Conservation (phyloP, 2,113 vertebrate genomes). For the Poeciliopsis occidentalis region DNA sequence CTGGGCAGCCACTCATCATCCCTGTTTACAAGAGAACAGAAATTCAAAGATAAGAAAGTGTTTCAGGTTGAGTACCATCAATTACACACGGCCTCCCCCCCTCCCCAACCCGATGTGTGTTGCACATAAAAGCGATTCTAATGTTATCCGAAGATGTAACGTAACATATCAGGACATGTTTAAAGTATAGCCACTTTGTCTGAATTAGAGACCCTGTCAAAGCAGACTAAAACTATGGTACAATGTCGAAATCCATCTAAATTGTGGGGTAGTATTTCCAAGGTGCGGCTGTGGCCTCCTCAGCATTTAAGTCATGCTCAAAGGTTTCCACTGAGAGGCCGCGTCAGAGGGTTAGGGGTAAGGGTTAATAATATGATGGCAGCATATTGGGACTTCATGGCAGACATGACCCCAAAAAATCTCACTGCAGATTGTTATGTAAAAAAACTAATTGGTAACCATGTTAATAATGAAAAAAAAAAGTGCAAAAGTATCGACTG, state of each 20-base stretch:
- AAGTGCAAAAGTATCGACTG: too few relatives aligned
- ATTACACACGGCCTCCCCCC: neutral
- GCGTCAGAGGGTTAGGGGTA: neutral
- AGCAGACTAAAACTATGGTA: too few relatives aligned
- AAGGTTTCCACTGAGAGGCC: too few relatives aligned
- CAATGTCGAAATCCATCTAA: too few relatives aligned
- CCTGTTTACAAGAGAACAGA: constrained; percentile 33
- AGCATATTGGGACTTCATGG: neutral
- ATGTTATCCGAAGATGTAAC: neutral
- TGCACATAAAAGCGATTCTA: constrained; percentile 8
- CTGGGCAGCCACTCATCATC: constrained; percentile 27
- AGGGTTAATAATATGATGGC: neutral
- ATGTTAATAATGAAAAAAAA: neutral
- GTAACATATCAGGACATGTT: too few relatives aligned
- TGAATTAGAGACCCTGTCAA: too few relatives aligned
- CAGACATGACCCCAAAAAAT: neutral
- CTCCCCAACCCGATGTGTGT: neutral
- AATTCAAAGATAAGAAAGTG: constrained; percentile 15
- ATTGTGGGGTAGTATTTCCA: too few relatives aligned
- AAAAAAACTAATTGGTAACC: neutral
- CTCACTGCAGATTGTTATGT: neutral
- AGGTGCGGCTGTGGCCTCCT: too few relatives aligned
- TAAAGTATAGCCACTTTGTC: too few relatives aligned
- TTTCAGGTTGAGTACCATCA: constrained; percentile 22
- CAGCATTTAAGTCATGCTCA: too few relatives aligned